Conservation (phyloP, 2,113 vertebrate genomes). For the Bubo blakistoni region DNA sequence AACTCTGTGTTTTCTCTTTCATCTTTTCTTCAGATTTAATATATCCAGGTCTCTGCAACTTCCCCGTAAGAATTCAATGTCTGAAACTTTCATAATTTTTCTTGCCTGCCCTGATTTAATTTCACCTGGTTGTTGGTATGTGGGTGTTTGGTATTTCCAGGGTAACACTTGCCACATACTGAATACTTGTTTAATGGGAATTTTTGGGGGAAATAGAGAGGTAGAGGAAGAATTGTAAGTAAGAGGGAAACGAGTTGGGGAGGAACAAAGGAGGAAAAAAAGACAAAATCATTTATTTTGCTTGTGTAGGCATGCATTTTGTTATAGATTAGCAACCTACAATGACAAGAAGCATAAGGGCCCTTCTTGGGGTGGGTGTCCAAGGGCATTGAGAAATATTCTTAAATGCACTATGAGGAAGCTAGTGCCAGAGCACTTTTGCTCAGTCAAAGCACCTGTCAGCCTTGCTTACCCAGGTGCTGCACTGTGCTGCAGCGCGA, state of each 20-base stretch:
- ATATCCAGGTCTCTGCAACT: background rate
- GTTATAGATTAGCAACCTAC: background rate
- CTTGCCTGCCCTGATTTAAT: background rate
- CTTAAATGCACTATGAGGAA: background rate
- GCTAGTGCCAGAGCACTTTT: background rate
- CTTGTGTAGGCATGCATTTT: background rate
- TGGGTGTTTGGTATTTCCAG: background rate
- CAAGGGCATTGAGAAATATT: background rate
- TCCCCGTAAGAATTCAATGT: background rate
- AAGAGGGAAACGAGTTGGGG: background rate
- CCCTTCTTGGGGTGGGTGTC: background rate
- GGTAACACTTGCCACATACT: background rate
- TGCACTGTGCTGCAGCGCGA: background rate
- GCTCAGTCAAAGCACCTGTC: background rate
- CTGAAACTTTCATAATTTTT: background rate
- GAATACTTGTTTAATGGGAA: background rate
- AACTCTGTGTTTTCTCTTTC: background rate
- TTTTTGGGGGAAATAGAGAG: background rate
- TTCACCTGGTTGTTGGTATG: background rate
- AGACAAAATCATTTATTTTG: background rate
- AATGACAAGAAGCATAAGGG: background rate
- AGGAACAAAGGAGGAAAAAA: background rate
- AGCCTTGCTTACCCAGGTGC: background rate
- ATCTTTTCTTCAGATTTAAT: background rate
- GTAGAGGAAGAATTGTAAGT: background rate